Evolutionary conservation across 2,797 vertebrate species (phyloP), one percentile per base, ranked within the genome.

Genomic region (Taeniopygia guttata): DNA sequence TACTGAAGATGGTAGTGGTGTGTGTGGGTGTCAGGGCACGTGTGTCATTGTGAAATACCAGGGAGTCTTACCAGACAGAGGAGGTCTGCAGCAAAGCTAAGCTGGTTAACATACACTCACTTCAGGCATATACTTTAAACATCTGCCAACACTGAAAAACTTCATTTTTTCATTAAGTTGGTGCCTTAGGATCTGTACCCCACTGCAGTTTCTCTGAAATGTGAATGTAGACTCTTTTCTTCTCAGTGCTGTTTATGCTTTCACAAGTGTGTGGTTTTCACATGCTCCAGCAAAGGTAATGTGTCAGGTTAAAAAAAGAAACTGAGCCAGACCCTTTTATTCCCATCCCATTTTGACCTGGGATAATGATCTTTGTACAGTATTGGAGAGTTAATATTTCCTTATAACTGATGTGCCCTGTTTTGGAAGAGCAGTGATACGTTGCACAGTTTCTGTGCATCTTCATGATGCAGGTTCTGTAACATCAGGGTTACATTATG

Each of bases 81-180:
- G 52, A 75, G 60, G 30, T 84, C 84, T 84, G 87, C 68, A 87
- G 75, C 69, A 87, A 59, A 90, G 75, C 74, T 63, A 15, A 86
- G 80, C 49, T 80, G 64, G 42, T 52, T 87, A 74, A 69, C 56
- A 60, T 29, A 51, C 66, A 49, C 36, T 66, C 27, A 34, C 45
- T 93, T 94, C 93, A 96, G 80, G 73, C 79, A 75, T 22, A 5
- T 83, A 17, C 49, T 95, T 95, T 38, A 67, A 78, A 73, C 11
- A 9, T 69, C 67, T 94, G 64, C 89, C 74, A 87, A 30, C 59
- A 68, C 43, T 72, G 67, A 84, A 93, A 90, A 54, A 20, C 26
- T 89, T 87, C 1, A 11, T 92, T 87, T 92, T 93, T 90, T 94
- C 76, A 54, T 94, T 80, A 94, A 84, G 34, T 55, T 92, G 42